phyloP scores from a whole-genome alignment of 1,140 invertebrate species.

The Drosophila parvula region DNA sequence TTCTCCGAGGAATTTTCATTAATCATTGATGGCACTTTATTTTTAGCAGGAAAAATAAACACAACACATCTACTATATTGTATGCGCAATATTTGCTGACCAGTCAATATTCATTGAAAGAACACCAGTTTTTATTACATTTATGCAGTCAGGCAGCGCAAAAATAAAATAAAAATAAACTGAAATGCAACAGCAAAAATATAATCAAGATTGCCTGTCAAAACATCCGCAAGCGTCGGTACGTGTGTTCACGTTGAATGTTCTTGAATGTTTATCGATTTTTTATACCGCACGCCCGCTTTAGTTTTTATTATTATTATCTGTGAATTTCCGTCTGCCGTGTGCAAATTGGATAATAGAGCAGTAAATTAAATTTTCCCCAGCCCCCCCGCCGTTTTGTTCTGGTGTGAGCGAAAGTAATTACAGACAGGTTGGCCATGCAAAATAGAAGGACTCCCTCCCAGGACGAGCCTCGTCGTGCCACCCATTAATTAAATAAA shows the following conservation, averaged over 20 bases:
- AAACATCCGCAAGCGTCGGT: conserved; percentile 25
- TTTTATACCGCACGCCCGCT: conserved; percentile 7
- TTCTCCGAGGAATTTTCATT: conserved; percentile 36
- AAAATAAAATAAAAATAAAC: conserved; percentile 29
- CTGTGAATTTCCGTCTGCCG: conserved; percentile 41
- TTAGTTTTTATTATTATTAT: conserved; percentile 67
- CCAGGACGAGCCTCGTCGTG: neutral
- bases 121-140: conserved; percentile 23
- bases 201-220: conserved; percentile 48
- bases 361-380: conserved; percentile 47
- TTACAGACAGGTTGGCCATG: conserved; percentile 31
- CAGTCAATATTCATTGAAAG: conserved; percentile 21
- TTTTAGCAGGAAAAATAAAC: conserved; percentile 18
- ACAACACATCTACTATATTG: neutral
- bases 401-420: conserved; percentile 42
- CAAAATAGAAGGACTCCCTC: conserved; percentile 3
- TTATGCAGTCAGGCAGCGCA: conserved; percentile 36
- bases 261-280: conserved; percentile 43
- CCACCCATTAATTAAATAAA: conserved; percentile 11
- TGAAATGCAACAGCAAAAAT: conserved; percentile 37
- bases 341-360: conserved; percentile 65
- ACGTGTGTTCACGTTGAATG: neutral
- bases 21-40: conserved; percentile 12
- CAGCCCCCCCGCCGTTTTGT: neutral
- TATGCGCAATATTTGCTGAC: conserved; percentile 16